Conservation (phyloP, 2,888 invertebrate species). For the Catocala fraxini region DNA sequence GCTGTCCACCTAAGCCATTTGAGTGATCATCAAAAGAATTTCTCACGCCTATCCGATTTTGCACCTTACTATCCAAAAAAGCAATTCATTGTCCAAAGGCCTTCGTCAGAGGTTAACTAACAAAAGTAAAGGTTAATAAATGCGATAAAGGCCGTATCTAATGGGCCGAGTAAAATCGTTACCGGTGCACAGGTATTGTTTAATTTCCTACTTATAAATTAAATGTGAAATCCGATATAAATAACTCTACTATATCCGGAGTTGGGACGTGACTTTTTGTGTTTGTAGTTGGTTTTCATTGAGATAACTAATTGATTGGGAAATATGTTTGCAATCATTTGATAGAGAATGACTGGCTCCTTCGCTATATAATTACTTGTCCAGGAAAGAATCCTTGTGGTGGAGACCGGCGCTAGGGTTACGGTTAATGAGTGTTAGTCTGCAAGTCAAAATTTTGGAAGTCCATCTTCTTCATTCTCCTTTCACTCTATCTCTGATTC, state of each 20-base stretch:
- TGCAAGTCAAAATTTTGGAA: no score
- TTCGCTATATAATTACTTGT: no score
- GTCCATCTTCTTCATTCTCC: no score
- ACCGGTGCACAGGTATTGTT: not conserved
- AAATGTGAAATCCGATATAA: not conserved
- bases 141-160: constrained; percentile 22
- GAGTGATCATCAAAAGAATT: not conserved
- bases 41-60: not conserved
- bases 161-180: not conserved
- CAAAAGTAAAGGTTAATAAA: constrained; percentile 28
- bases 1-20: no score
- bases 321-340: no score
- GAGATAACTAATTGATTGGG: no score
- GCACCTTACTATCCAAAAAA: not conserved
- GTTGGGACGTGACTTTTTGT: not conserved
- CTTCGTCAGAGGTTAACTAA: constrained; percentile 19
- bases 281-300: no score
- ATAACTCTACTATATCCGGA: not conserved
- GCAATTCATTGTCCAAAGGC: constrained; percentile 4
- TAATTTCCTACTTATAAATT: constrained; percentile 3
- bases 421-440: no score
- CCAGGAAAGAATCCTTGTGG: no score
- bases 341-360: no score
- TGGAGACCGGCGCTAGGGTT: no score
- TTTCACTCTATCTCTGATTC: no score